phyloP scores from a whole-genome alignment of 2,113 vertebrate genomes.

The Laticauda colubrina region DNA sequence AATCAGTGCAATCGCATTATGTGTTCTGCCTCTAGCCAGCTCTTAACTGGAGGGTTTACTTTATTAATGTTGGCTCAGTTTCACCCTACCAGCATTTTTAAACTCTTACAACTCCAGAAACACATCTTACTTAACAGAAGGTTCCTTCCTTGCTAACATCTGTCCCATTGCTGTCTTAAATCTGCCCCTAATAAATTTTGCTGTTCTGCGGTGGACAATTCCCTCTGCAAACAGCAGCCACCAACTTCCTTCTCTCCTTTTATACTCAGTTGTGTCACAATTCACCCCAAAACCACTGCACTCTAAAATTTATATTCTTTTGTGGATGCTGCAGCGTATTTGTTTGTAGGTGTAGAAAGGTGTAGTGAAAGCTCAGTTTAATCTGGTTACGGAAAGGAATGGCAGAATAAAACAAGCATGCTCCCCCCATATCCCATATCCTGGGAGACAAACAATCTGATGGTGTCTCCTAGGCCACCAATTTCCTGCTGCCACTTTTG shows the following conservation, averaged over 20 bases:
- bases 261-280: neutral
- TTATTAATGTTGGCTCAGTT: neutral
- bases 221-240: neutral
- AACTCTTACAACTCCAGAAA: neutral
- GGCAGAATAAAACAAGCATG: neutral
- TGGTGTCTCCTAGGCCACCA: neutral
- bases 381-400: neutral
- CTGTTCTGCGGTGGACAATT: neutral
- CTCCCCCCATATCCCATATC: neutral
- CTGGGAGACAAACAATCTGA: neutral
- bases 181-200: neutral
- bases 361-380: neutral
- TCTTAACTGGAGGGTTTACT: neutral
- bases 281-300: neutral
- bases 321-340: neutral
- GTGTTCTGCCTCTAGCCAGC: neutral
- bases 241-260: neutral
- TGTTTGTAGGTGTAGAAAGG: neutral
- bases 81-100: neutral
- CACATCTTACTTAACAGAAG: neutral
- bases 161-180: neutral
- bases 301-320: neutral
- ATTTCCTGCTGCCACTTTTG: neutral
- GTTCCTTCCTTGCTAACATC: neutral
- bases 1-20: neutral